These are phyloP conservation scores for Rhynchomys soricoides DNA, from an alignment of 2,113 vertebrate genomes.

Conservation along the genomic window DNA sequence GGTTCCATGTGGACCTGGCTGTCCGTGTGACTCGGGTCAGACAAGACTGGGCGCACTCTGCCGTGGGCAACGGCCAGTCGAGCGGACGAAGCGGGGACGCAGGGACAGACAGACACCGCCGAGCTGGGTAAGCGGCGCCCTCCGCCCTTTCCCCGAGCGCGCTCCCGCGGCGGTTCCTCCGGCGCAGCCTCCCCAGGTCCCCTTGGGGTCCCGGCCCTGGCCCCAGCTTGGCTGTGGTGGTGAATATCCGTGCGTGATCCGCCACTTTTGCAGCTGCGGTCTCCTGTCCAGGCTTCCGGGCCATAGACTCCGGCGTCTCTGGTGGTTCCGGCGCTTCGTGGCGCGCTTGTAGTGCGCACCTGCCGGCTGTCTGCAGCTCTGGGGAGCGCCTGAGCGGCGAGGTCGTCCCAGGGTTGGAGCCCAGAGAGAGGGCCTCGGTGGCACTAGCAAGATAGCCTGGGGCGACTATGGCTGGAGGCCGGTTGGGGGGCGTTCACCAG, in stretches of 20 bases:
- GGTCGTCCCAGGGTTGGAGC: constrained; percentile 19
- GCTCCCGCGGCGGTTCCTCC: not conserved
- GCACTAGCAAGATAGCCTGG: not conserved
- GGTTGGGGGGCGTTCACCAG: constrained; percentile 55
- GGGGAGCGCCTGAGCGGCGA: not conserved
- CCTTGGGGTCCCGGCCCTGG: not conserved
- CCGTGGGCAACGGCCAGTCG: constrained; percentile 41
- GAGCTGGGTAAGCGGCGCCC: constrained; percentile 76
- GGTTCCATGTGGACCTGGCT: constrained; percentile 74
- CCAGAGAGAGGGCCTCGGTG: constrained; percentile 15
- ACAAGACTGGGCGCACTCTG: constrained; percentile 38
- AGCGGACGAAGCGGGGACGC: not conserved
- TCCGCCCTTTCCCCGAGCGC: not conserved
- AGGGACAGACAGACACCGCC: constrained; percentile 62
- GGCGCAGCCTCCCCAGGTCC: not conserved
- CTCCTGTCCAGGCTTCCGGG: not conserved
- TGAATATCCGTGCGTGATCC: not conserved
- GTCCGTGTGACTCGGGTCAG: constrained; percentile 70
- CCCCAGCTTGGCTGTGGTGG: not conserved
- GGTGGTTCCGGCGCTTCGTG: not conserved
- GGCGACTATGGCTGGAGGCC: constrained; percentile 2
- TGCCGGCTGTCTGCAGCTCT: constrained; percentile 53
- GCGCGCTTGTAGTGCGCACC: constrained; percentile 64
- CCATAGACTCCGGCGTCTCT: constrained; percentile 25
- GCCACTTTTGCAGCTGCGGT: not conserved